Evolutionary conservation across 2,113 vertebrate genomes (phyloP), one percentile per base, ranked within the genome.

Genomic region (Phasianus colchicus): DNA sequence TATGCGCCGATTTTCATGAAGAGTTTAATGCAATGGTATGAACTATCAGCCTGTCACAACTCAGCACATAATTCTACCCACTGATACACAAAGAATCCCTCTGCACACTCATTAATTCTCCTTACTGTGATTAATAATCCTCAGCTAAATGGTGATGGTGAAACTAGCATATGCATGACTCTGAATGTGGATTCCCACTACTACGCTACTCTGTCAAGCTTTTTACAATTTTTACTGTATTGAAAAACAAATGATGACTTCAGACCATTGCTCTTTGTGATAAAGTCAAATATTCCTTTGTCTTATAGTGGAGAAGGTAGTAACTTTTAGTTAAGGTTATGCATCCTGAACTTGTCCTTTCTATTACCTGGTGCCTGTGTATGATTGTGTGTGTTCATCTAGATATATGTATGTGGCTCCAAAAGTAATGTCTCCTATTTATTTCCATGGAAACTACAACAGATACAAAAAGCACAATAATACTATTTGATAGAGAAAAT

Each of bases 21-120:
- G 71, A 55, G 66, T 91, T 95, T 86, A 93, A 81, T 64, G 50
- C 60, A 83, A 32, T 17, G 34, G 55, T 90, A 90, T 70, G 54
- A 90, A 54, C 73, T 54, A 45, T 84, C 91, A 88, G 58, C 43
- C 73, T 93, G 82, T 86, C 91, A 89, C 54, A 24, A 4, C 27
- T 77, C 65, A 86, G 48, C 7, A 13, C 58, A 48, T 45, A 52
- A 90, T 91, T 91, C 47, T 14, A 86, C 13, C 47, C 30, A 52
- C 48, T 4, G 34, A 89, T 74, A 86, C n/a, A 82, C 13, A 72
- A 82, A 69, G 38, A 86, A 16, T 19, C 7, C 32, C 50, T 70
- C 43, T 52, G 52, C 2, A 0, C 29, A 71, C 32, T 13, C 13
- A 4, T 61, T 48, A 45, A 25, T 60, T 90, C 30, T 92, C 17